phyloP scores from a whole-genome alignment of 1,140 invertebrate genomes.

The Zaprionus gabonicus region DNA sequence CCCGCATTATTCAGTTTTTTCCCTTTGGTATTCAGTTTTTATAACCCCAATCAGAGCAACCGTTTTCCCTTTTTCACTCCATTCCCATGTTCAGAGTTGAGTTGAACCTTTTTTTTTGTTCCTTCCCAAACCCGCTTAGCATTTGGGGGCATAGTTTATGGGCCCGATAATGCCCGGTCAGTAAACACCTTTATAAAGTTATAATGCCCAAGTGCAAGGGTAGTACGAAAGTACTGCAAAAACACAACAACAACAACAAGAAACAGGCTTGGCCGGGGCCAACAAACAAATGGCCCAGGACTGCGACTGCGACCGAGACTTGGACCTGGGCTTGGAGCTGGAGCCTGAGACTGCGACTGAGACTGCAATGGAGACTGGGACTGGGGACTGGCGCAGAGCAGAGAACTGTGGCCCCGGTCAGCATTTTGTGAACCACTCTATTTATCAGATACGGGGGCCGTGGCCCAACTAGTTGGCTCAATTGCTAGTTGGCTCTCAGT shows the following conservation, averaged over 20 bases:
- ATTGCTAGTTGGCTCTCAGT: constrained; percentile 76
- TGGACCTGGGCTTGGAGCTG: constrained; percentile 5
- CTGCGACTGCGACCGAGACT: constrained; percentile 28
- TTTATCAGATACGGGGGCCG: constrained; percentile 73
- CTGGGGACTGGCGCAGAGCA: constrained; percentile 22
- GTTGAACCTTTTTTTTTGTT: not conserved
- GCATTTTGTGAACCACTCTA: constrained; percentile 83
- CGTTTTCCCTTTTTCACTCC: not conserved
- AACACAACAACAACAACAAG: constrained; percentile 18
- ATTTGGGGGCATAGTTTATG: constrained; percentile 18
- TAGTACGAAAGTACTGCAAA: constrained; percentile 17
- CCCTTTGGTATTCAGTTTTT: constrained; percentile 2
- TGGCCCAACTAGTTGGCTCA: constrained; percentile 79
- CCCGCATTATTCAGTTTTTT: not conserved
- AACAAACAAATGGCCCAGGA: constrained; percentile 74
- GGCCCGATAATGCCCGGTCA: constrained; percentile 16
- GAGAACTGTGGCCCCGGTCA: constrained; percentile 61
- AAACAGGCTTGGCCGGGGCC: constrained; percentile 77
- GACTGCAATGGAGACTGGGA: constrained; percentile 13
- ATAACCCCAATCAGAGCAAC: not conserved
- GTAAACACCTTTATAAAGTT: constrained; percentile 31
- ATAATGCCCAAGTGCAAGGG: constrained; percentile 28
- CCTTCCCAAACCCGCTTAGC: not conserved
- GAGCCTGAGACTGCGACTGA: constrained; percentile 14
- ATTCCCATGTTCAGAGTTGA: not conserved